Evolutionary conservation across 2,797 vertebrate species (phyloP), one percentile per base, ranked within the genome.

Genomic region (Anisognathus igniventris): DNA sequence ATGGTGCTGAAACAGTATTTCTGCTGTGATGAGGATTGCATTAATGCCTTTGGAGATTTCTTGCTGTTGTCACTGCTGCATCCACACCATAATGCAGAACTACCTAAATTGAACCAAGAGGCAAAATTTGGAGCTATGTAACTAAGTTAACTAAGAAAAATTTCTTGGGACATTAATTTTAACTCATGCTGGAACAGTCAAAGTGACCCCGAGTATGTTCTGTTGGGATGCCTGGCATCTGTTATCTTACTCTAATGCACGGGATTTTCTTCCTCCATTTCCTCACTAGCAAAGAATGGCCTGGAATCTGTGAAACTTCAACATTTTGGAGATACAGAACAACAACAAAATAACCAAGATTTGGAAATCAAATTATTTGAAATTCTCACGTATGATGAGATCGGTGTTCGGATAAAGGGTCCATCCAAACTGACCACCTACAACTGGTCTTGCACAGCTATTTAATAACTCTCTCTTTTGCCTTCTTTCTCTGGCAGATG

Each of bases 121-220:
- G 94, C 72, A 76, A 93, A 93, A 78, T 95, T 67, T 94, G 91
- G 78, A 89, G 91, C 67, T 67, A 12, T 74, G 37, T 91, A 96
- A 88, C 93, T 93, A 94, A 95, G 95, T 95, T 95, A 94, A 44
- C 62, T 56, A 72, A 47, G 89, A 87, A 96, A 94, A 88, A 89
- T 96, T 93, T 94, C 93, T 92, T 91, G 94, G 95, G 92, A 96
- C 62, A 9, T 96, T 93, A 94, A 95, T 97, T 97, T 94, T 88
- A 87, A 93, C 89, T 95, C 54, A 72, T 77, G 51, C 68, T 93
- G 85, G 62, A 94, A 78, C 76, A 92, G 92, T 95, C 92, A 96
- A 96, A 96, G 95, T 97, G 95, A 96, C 95, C 93, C 66, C 28
- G 84, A 88, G 70, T 94, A 86, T 17, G 54, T 92, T 97, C 89